Evolutionary conservation across 2,113 vertebrate species (phyloP).

Genomic region (Entomyzon cyanotis): DNA sequence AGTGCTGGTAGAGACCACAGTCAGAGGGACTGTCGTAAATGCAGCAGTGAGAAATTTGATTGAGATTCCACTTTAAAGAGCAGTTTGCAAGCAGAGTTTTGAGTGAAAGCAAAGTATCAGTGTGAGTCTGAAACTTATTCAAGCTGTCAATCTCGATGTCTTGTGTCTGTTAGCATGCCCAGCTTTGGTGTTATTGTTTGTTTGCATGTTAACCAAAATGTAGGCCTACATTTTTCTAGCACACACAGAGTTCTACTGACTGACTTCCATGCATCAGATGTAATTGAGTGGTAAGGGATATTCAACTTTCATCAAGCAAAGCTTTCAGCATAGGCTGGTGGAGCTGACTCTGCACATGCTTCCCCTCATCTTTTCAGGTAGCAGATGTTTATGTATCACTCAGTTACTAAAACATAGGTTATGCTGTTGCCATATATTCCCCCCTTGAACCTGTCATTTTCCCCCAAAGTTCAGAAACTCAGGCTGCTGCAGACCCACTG

Average conservation of each 20-base stretch:
- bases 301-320: not conserved
- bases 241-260: not conserved
- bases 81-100: constrained; percentile 38
- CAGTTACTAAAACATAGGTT: not conserved
- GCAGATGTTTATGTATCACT: not conserved
- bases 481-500: not conserved
- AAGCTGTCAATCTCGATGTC: constrained; percentile 59
- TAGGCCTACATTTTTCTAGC: not conserved
- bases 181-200: constrained; percentile 14
- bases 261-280: not conserved
- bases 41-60: not conserved
- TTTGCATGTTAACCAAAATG: constrained; percentile 13
- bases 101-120: constrained; percentile 60
- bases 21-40: not conserved
- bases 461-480: not conserved
- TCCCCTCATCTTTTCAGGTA: not conserved
- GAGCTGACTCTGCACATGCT: not conserved
- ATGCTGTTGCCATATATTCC: not conserved
- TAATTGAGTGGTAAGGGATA: not conserved
- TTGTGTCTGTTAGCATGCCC: constrained; percentile 52
- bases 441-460: not conserved
- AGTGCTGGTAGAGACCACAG: not conserved
- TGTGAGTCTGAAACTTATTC: constrained; percentile 69
- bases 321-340: not conserved
- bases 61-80: constrained; percentile 2